Percentiles rank a stretch among this genome's conserved stretches.
phyloP scores from a whole-genome alignment of 2,797 vertebrate species.

The Leucoraja ocellata region DNA sequence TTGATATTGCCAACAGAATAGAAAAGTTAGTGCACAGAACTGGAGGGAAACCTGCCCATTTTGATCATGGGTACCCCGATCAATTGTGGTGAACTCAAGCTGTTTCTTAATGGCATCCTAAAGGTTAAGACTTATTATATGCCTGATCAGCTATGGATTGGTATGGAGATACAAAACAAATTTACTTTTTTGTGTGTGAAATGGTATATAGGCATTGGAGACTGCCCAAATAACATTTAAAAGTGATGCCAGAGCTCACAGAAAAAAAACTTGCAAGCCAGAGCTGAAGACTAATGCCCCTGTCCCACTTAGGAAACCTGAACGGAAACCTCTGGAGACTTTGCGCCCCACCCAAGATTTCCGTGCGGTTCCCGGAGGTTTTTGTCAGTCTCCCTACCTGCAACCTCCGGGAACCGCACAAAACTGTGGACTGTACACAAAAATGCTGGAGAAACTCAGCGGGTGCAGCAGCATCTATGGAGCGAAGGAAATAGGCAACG shows the following conservation, averaged over 20 bases:
- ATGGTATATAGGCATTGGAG: not conserved
- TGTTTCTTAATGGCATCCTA: not conserved
- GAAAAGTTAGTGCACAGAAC: not conserved
- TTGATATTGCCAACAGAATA: not conserved
- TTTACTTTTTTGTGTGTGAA: not conserved
- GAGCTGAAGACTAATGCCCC: not conserved
- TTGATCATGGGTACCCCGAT: not conserved
- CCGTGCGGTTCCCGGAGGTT: no score
- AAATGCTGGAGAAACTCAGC: no score
- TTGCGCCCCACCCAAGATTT: no score
- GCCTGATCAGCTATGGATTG: not conserved
- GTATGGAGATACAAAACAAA: not conserved
- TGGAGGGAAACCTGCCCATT: not conserved
- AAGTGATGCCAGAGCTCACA: no score
- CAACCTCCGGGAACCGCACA: no score
- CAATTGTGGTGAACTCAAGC: not conserved
- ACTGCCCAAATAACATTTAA: no score
- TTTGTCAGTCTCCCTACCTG: no score
- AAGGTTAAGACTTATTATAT: not conserved
- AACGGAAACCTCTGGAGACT: no score
- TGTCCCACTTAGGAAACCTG: no score
- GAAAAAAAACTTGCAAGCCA: not conserved
- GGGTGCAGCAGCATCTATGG: no score
- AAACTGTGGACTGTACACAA: no score
- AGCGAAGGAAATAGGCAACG: no score